Evolutionary conservation across 2,888 invertebrate genomes (phyloP), one percentile per base, ranked within the genome.

Genomic region (Drosophila nr. perissopoda): DNA sequence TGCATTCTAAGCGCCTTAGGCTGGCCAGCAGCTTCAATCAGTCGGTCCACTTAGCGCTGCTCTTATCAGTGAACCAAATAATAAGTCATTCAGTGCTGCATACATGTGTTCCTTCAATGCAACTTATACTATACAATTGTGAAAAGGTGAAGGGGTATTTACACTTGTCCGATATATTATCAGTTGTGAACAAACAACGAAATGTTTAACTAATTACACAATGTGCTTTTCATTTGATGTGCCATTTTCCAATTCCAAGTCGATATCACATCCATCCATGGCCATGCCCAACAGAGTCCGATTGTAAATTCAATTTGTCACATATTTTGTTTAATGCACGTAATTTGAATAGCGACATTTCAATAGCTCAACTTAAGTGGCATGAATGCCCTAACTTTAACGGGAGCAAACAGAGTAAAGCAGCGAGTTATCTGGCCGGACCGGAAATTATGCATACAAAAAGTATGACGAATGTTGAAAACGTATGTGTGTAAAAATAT

Each of bases 121-220:
- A 51, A 63, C 48, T 61, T 57, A 73, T 63, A 51, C 61, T 45
- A 27, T 16, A 51, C 3, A n/a, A 34, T 36, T 38, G 34, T 21
- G 4, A 4, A 42, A 33, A 57, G 48, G 34, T 42, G 21, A 33
- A 25, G 48, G 53, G 33, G 36, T 60, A 51, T 48, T 69, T 42
- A 27, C 56, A 69, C 54, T 38, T 63, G 60, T 42, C 54, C 40
- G 18, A 56, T 13, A 18, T 16, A 7, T 34, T 48, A 59, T 27
- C 58, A 51, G 34, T 40, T 33, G 38, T 10, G 21, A 25, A 67
- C 54, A 62, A 56, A 42, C 34, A 65, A 62, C 27, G 51, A 59
- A 62, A 66, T 76, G 69, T 69, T 73, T 69, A 49, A 57, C 51
- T 71, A 82, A 83, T 82, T 80, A 69, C 68, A 71, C 70, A 76